Conservation (phyloP, 2,888 invertebrate species). For the Eumerus sabulonum region DNA sequence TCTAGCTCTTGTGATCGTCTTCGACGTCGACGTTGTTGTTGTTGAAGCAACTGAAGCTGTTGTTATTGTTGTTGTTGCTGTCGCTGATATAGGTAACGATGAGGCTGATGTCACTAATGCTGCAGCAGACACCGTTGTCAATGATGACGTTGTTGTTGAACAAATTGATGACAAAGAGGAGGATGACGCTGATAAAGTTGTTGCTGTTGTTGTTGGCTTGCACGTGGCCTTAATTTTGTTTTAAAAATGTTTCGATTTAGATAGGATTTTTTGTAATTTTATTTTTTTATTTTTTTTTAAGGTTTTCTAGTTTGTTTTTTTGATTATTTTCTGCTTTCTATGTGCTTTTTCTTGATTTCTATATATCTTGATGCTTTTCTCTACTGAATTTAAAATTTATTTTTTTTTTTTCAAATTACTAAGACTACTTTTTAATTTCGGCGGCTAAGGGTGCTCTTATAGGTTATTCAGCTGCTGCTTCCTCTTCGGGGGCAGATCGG, state of each 20-base stretch:
- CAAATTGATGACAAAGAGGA: conserved; percentile 18
- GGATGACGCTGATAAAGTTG: conserved; percentile 10
- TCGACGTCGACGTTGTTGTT: conserved; percentile 28
- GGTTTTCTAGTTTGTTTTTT: too few species aligned
- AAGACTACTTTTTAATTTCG: conserved; percentile 49
- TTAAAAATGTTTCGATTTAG: conserved; percentile 66
- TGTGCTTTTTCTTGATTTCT: conserved; percentile 56
- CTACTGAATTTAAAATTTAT: conserved; percentile 34
- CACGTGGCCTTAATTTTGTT: conserved; percentile 65
- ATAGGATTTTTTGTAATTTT: conserved; percentile 34
- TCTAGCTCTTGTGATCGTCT: too few species aligned
- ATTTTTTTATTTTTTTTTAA: not conserved
- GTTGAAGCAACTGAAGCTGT: conserved; percentile 46
- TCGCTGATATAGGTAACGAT: conserved; percentile 19
- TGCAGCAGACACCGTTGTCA: conserved; percentile 12
- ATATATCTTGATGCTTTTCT: conserved; percentile 38
- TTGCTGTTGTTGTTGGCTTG: conserved; percentile 41
- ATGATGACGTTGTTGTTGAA: conserved; percentile 16
- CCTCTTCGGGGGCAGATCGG: too few species aligned
- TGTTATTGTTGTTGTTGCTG: conserved; percentile 31
- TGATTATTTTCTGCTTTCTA: conserved; percentile 31
- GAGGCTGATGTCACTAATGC: conserved; percentile 18
- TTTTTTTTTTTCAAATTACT: conserved; percentile 52
- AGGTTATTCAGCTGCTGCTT: conserved; percentile 1
- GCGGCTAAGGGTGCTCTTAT: conserved; percentile 18